Base-by-base conservation (phyloP, 1,140 invertebrate species). In the Drepana arcuata region DNA sequence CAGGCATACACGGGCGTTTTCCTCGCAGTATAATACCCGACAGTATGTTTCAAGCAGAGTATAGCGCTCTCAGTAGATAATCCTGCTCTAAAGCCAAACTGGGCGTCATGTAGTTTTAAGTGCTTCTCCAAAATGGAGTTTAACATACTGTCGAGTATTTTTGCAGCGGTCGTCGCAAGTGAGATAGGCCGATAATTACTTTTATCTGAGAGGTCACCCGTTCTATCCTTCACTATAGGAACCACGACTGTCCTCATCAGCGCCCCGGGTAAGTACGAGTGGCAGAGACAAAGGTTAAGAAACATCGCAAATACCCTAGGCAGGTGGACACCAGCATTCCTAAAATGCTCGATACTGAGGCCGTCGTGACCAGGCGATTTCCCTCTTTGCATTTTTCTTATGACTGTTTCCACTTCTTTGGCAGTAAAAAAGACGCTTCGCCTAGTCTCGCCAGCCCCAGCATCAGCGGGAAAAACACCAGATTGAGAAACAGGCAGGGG, bases 111-210 rank as follows among this genome's bases (percentile, higher is more conserved):
- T 1, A 31, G 9, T 7, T 31, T 1, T 7, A 31, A 9, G 16
- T 31, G 9, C 4, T n/a, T n/a, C n/a, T n/a, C n/a, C n/a, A n/a
- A n/a, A n/a, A n/a, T n/a, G n/a, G n/a, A n/a, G 16, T 31, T 14
- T 16, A 31, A 15, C 14, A 31, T 16, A 13, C 29, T 31, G 14
- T 31, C 29, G 7, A 31, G 29, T 9, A 31, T 15, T n/a, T 31
- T 31, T 2, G 29, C 13, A 9, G 16, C 9, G 1, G 16, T 11
- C 7, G 29, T 31, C 9, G 29, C 29, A 9, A 31, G 16, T 2
- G 29, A 31, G 3, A 31, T 31, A 9, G 29, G 29, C 14, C 15
- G 14, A 16, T 15, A 31, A 9, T 31, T 31, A 2, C 9, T 15
- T 31, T 14, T 30, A 24, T 31, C 28, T 14, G 28, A 30, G 10